Conservation (phyloP, 2,113 vertebrate species). For the Oncorhynchus masou region DNA sequence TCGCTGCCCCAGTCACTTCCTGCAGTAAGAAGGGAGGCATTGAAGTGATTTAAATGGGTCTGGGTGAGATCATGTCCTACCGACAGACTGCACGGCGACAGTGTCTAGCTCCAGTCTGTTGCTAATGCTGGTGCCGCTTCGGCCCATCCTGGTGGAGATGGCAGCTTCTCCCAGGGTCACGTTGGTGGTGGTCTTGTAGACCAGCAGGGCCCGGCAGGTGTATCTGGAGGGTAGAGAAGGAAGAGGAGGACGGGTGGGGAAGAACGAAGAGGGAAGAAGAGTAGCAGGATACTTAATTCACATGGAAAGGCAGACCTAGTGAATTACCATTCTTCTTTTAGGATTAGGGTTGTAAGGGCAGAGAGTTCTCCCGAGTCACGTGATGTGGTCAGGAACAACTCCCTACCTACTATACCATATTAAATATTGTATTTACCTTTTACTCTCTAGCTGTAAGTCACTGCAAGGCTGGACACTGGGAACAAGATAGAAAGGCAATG, state of each 20-base stretch:
- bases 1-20: neutral
- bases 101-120: slow-evolving; percentile 62
- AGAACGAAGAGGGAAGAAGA: too few relatives aligned
- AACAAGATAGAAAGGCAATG: neutral
- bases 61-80: slow-evolving; percentile 65
- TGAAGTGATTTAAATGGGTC: neutral
- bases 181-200: slow-evolving; percentile 78
- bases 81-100: slow-evolving; percentile 70
- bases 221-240: slow-evolving; percentile 59
- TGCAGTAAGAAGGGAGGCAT: neutral
- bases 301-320: neutral
- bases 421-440: too few relatives aligned
- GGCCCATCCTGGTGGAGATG: slow-evolving; percentile 71
- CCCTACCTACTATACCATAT: too few relatives aligned
- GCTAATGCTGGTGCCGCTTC: slow-evolving; percentile 54
- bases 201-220: slow-evolving; percentile 77
- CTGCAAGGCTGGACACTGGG: too few relatives aligned
- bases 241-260: neutral
- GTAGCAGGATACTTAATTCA: too few relatives aligned
- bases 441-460: too few relatives aligned
- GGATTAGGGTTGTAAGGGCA: too few relatives aligned
- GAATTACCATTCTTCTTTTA: too few relatives aligned
- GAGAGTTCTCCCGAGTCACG: too few relatives aligned
- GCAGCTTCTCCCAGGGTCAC: slow-evolving; percentile 69
- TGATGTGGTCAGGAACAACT: too few relatives aligned